These are phyloP conservation scores for Melipona quadrifasciata DNA, from an alignment of 1,140 invertebrate species.

Conservation along the genomic window DNA sequence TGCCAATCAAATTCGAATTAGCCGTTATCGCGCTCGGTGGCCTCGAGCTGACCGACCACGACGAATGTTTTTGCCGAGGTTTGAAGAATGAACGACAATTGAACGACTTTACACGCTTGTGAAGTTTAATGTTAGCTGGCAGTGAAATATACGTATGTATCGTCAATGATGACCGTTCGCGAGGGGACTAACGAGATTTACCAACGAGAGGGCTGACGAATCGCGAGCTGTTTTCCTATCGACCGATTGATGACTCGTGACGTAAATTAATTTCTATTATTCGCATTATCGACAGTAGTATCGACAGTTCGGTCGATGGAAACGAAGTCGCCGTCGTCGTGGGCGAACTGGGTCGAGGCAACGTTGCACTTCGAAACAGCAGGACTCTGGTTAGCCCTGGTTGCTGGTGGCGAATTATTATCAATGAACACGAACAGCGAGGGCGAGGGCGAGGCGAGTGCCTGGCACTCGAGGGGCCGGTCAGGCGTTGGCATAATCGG, in stretches of 20 bases:
- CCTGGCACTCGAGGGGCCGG: not conserved
- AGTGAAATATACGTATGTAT: no score
- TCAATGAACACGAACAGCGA: conserved; percentile 33
- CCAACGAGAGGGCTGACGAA: not conserved
- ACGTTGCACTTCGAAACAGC: not conserved
- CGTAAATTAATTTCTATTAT: conserved; percentile 31
- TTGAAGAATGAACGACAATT: no score
- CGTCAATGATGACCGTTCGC: no score
- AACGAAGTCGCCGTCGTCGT: conserved; percentile 7
- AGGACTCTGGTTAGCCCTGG: not conserved
- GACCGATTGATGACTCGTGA: not conserved
- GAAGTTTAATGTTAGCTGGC: no score
- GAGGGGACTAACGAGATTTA: no score
- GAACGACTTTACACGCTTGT: no score
- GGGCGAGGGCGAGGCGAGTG: not conserved
- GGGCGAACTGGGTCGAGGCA: not conserved
- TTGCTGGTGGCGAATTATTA: conserved; percentile 19
- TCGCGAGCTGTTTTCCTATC: conserved; percentile 17
- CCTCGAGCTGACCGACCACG: not conserved
- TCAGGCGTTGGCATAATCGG: conserved; percentile 16
- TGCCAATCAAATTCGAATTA: not conserved
- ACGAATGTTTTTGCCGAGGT: not conserved
- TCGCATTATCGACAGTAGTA: conserved; percentile 26
- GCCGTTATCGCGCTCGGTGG: not conserved
- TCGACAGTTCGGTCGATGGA: conserved; percentile 36